phyloP scores from a whole-genome alignment of 92 coral and sea anemone genomes.

The Phymanthus crucifer region DNA sequence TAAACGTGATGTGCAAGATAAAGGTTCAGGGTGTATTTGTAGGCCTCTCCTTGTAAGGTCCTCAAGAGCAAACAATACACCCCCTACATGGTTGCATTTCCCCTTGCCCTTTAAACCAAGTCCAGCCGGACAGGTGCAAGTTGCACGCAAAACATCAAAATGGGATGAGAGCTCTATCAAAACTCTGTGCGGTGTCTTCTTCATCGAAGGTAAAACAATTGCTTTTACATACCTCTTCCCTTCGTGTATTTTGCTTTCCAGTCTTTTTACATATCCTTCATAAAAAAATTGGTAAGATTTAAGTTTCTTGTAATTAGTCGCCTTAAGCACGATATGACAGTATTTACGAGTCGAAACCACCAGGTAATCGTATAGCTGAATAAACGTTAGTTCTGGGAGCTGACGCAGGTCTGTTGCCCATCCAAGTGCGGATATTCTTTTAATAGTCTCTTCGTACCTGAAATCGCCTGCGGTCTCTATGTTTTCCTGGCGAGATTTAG shows the following conservation, averaged over 20 bases:
- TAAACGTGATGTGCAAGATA: conserved; percentile 42
- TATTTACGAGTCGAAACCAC: conserved; percentile 42
- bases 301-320: conserved; percentile 51
- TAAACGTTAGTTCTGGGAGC: conserved; percentile 43
- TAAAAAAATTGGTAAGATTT: conserved; percentile 50
- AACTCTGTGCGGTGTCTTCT: conserved; percentile 18
- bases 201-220: conserved; percentile 42
- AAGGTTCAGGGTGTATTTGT: conserved; percentile 36
- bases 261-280: conserved; percentile 42
- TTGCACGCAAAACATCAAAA: conserved; percentile 19
- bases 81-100: conserved; percentile 44
- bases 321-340: conserved; percentile 39
- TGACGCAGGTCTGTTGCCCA: conserved; percentile 51
- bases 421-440: conserved; percentile 34
- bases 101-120: conserved; percentile 30
- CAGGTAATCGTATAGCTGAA: conserved; percentile 55
- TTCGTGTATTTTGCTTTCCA: conserved; percentile 28
- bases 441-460: conserved; percentile 6
- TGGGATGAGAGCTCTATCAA: conserved; percentile 35
- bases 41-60: conserved; percentile 11
- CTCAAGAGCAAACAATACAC: conserved; percentile 36
- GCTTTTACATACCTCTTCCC: conserved; percentile 40
- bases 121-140: conserved; percentile 42
- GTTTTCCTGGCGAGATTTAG: conserved; percentile 1
- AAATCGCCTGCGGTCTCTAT: neutral